Base-by-base conservation (phyloP, 1,140 invertebrate species). In the Neuroterus valhalla region DNA sequence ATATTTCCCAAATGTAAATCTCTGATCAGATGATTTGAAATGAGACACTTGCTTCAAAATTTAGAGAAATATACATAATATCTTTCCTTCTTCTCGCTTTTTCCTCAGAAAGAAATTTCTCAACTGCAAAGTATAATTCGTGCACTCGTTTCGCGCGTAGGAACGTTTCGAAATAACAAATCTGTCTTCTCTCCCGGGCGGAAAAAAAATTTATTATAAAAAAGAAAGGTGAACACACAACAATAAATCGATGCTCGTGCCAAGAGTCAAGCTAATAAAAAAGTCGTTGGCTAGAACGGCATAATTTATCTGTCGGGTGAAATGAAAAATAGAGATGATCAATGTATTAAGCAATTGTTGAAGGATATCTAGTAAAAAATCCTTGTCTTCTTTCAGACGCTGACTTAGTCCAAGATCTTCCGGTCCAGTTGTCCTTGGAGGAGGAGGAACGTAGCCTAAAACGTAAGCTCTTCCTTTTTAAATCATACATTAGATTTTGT, bases 381-480 rank as follows among this genome's bases (percentile, higher is more conserved):
- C 72, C 73, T 75, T 89, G 11, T 31, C 46, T 48, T 88, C 83
- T 92, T 94, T 62, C 91, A 95, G 94, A 92, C 87, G 92, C 92
- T 44, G 94, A 95, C 77, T 90, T 94, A 70, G 92, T 92, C 19
- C 94, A 94, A 89, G 94, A 95, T 85, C 85, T 93, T 73, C 90
- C 93, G 31, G 89, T 92, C 62, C 91, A 92, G 73, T 87, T 91
- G 31, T 88, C 89, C 1, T 87, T 88, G 48, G 94, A 95, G 77
- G 94, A 95, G 83, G 94, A 95, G 79, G 94, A 95, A 86, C 93
- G 93, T 78, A 95, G 92, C 84, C 91, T 93, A 83, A 95, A 94
- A 93, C 93, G 95, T 96, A 91, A 94, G 93, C 4, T n/a, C 15
- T 50, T 8, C 8, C n/a, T 19, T 38, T 38, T 8, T 38, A 38